A percentile compares a stretch with the other conserved stretches of the same genome.
Conservation (phyloP, 2,888 invertebrate genomes). For the Diloba caeruleocephala region DNA sequence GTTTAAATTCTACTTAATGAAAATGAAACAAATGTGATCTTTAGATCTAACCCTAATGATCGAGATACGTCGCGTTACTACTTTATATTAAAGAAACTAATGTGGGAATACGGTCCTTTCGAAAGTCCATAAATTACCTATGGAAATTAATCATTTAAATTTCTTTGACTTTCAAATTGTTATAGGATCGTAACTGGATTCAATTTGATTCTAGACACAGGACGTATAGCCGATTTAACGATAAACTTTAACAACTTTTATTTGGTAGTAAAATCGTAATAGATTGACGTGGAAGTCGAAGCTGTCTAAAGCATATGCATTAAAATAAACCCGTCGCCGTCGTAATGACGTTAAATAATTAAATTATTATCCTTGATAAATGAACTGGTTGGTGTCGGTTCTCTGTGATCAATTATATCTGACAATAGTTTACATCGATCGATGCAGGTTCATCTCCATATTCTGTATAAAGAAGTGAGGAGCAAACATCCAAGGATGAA, state of each 20-base stretch:
- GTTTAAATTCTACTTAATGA: too few species aligned
- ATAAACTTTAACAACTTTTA: neutral
- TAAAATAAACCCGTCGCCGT: slow-evolving; percentile 51
- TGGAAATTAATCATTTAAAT: too few species aligned
- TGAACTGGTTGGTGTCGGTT: slow-evolving; percentile 63
- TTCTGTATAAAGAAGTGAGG: slow-evolving; percentile 57
- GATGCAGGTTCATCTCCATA: slow-evolving; percentile 36
- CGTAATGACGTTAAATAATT: slow-evolving; percentile 67
- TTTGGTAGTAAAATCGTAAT: neutral
- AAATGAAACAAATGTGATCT: too few species aligned
- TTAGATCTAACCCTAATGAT: too few species aligned
- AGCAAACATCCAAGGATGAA: slow-evolving; percentile 72
- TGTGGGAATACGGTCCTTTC: too few species aligned
- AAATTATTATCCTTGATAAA: slow-evolving; percentile 66
- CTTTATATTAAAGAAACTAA: too few species aligned
- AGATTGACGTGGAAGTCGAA: slow-evolving; percentile 8
- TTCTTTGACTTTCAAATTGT: too few species aligned
- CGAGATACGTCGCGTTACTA: too few species aligned
- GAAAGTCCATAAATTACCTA: too few species aligned
- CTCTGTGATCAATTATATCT: slow-evolving; percentile 58
- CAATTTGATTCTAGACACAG: too few species aligned
- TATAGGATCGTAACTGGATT: too few species aligned
- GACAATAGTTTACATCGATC: slow-evolving; percentile 43
- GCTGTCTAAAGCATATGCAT: slow-evolving; percentile 32
- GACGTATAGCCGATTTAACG: too few species aligned